These are phyloP conservation scores for Ciconia stormi DNA, from an alignment of 2,113 vertebrate species.

Conservation along the genomic window DNA sequence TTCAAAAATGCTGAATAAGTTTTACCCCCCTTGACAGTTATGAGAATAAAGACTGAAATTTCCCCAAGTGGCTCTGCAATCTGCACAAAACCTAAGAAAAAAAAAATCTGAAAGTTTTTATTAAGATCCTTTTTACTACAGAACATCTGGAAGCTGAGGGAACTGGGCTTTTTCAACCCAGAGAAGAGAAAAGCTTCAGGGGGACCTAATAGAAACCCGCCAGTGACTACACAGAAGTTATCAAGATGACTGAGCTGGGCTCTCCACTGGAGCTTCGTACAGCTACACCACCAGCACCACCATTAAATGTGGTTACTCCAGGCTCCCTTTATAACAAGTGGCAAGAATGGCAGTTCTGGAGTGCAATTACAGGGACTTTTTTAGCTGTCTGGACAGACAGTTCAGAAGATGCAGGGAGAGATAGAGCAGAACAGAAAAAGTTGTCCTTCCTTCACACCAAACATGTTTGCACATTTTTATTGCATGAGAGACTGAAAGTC, in stretches of 20 bases:
- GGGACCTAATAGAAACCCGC: accelerated
- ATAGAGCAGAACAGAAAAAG: not conserved
- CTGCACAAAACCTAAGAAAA: not conserved
- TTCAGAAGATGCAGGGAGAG: not conserved
- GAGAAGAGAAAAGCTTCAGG: not conserved
- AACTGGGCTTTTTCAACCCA: not conserved
- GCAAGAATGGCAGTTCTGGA: not conserved
- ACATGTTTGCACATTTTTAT: not conserved
- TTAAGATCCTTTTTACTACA: not conserved
- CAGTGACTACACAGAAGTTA: not conserved
- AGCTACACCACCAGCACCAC: not conserved
- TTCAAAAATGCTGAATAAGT: not conserved
- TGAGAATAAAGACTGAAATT: not conserved
- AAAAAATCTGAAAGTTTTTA: not conserved
- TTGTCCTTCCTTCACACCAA: not conserved
- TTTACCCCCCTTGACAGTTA: not conserved
- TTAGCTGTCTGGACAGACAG: not conserved
- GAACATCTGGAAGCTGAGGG: not conserved
- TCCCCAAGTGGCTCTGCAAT: not conserved
- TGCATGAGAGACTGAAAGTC: not conserved
- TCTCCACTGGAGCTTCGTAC: not conserved
- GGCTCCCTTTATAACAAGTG: not conserved
- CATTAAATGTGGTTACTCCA: not conserved
- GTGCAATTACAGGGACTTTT: not conserved
- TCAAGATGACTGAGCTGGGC: not conserved